Evolutionary conservation across 2,888 invertebrate species (phyloP), one percentile per base, ranked within the genome.

Genomic region (Venustoraphidia nigricollis): DNA sequence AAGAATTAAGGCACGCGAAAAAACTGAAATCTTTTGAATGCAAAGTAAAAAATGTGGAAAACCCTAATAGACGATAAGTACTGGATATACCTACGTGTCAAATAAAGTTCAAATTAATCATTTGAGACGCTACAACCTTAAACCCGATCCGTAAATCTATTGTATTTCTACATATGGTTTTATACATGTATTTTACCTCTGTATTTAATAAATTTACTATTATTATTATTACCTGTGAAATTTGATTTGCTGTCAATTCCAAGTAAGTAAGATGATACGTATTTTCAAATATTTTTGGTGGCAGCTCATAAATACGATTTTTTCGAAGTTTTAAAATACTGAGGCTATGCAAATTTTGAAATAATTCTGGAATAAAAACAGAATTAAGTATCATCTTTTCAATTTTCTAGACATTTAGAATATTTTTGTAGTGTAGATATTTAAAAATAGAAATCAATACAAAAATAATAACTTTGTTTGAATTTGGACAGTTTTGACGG

Each of bases 241-340:
- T 61, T 55, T 71, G 67, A 56, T 78, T 78, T 48, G 68, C 67
- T 2, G 75, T 73, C 44, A 78, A 58, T 60, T 77, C 75, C 54
- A 79, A 58, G 47, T 69, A 68, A 36, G 65, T 67, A 47, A 79
- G 62, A 57, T 71, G 72, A 47, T 62, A 61, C 48, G 77, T 63
- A 56, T 69, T 68, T 49, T 63, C 61, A 57, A 77, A 73, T 48
- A 76, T 57, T 38, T 65, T 64, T 36, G 62, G 62, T 3, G 73
- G 66, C 51, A 79, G 61, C 53, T 63, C 64, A 34, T 67, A 63
- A 46, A 77, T 59, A 57, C 71, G 70, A 59, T 78, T 79, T 60
- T 68, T 71, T 53, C 75, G 69, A 46, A 78, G 59, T 50, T 75
- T 66, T 50, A 79, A 61, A 42, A 71, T 70, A 58, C 76, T 73